Evolutionary conservation across 2,797 vertebrate genomes (phyloP).

Genomic region (Enoplosus armatus): DNA sequence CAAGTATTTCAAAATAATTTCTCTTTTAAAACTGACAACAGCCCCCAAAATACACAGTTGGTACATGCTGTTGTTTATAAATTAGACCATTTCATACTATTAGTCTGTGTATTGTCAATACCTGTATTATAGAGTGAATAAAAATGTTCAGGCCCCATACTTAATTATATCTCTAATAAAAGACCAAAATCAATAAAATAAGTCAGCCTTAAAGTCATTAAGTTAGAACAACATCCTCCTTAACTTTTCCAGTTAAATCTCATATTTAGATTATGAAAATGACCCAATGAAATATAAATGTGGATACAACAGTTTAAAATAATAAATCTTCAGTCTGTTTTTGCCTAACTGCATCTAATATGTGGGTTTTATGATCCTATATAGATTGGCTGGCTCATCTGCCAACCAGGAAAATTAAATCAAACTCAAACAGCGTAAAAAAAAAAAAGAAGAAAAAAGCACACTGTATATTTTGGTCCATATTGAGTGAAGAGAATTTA

Average conservation of each 20-base stretch:
- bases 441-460: background rate
- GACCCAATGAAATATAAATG: slow-evolving; percentile 28
- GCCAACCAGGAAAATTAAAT: slow-evolving; percentile 18
- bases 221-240: slow-evolving; percentile 42
- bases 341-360: slow-evolving; percentile 25
- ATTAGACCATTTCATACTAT: slow-evolving; percentile 41
- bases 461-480: slow-evolving; percentile 20
- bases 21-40: slow-evolving; percentile 45
- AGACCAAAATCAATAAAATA: slow-evolving; percentile 59
- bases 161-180: slow-evolving; percentile 49
- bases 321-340: slow-evolving; percentile 20
- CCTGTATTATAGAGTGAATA: slow-evolving; percentile 41
- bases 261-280: slow-evolving; percentile 29
- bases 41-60: slow-evolving; percentile 37
- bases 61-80: slow-evolving; percentile 24
- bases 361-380: background rate
- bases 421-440: slow-evolving; percentile 31
- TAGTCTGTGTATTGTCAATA: slow-evolving; percentile 37
- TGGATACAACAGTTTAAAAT: slow-evolving; percentile 31
- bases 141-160: slow-evolving; percentile 28
- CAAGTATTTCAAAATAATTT: slow-evolving; percentile 44
- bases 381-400: slow-evolving; percentile 15
- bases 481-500: slow-evolving; percentile 18
- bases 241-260: slow-evolving; percentile 12
- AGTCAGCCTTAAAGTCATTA: slow-evolving; percentile 42